Evolutionary conservation across 1,140 invertebrate genomes (phyloP).

Genomic region (Belonocnema kinseyi): DNA sequence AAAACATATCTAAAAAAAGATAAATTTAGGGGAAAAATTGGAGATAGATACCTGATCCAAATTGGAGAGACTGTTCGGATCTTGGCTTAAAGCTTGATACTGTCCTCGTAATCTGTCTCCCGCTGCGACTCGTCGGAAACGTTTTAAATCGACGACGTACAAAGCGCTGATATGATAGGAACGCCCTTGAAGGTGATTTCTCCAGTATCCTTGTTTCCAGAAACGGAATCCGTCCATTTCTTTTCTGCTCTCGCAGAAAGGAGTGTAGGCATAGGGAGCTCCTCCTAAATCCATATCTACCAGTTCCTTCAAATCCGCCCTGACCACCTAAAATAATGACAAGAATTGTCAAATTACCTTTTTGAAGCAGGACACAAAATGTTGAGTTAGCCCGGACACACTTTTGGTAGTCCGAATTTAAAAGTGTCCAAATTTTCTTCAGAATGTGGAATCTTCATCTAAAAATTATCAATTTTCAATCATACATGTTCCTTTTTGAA

Average conservation of each 20-base stretch:
- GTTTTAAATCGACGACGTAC: conserved; percentile 97
- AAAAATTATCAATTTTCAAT: too few relatives aligned
- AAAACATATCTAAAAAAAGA: too few relatives aligned
- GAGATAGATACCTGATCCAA: conserved; percentile 83
- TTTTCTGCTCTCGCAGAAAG: conserved; percentile 97
- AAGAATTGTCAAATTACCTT: too few relatives aligned
- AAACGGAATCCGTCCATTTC: conserved; percentile 99
- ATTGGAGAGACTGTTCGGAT: conserved; percentile 97
- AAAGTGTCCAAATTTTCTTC: too few relatives aligned
- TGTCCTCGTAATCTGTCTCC: conserved; percentile 97
- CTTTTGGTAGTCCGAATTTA: too few relatives aligned
- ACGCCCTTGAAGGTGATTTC: conserved; percentile 95
- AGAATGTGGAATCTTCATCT: too few relatives aligned
- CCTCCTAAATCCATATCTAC: conserved; percentile 96
- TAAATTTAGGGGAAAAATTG: too few relatives aligned
- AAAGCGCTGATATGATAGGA: conserved; percentile 99
- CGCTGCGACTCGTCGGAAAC: conserved; percentile 97
- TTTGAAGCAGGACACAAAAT: too few relatives aligned
- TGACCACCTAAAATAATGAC: conserved; percentile 84
- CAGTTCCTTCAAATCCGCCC: conserved; percentile 97
- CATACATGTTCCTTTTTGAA: too few relatives aligned
- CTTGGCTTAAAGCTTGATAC: conserved; percentile 97
- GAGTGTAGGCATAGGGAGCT: conserved; percentile 99
- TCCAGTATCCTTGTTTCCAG: conserved; percentile 99
- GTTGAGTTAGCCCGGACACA: too few relatives aligned